phyloP scores from a whole-genome alignment of 2,113 vertebrate genomes.

The Thamnophis sirtalis region DNA sequence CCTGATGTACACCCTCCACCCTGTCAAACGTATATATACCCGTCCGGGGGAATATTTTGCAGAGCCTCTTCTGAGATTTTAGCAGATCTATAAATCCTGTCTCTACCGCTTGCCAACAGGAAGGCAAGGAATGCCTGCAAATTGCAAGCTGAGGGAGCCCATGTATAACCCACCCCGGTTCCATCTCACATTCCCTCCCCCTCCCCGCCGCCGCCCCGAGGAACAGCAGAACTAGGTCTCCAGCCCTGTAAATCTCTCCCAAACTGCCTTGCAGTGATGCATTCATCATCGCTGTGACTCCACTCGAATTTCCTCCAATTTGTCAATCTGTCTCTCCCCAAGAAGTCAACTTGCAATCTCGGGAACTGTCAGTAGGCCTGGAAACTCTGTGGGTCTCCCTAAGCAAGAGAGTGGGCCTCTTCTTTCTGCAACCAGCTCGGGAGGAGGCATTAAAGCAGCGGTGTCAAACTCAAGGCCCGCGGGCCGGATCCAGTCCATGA shows the following conservation, averaged over 20 bases:
- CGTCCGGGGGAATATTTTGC: not conserved
- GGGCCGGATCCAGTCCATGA: accelerated
- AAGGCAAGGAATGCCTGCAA: not conserved
- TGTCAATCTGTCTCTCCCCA: conserved; percentile 5
- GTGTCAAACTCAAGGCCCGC: too few relatives aligned
- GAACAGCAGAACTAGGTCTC: not conserved
- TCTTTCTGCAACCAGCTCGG: not conserved
- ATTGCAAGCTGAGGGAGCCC: not conserved
- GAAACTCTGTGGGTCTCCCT: not conserved
- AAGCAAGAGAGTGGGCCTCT: too few relatives aligned
- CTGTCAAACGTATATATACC: not conserved
- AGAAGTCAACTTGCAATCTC: not conserved
- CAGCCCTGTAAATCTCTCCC: conserved; percentile 21
- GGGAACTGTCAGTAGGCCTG: not conserved
- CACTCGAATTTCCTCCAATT: not conserved
- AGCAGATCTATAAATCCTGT: not conserved
- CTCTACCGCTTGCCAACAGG: not conserved
- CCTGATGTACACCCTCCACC: not conserved
- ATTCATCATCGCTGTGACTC: not conserved
- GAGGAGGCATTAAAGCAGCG: too few relatives aligned
- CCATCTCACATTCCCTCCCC: not conserved
- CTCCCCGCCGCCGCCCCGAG: not conserved
- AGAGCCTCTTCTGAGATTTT: not conserved
- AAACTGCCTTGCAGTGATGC: not conserved
- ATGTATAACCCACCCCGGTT: not conserved